Evolutionary conservation across 2,113 vertebrate species (phyloP), one percentile per base, ranked within the genome.

Genomic region (Pangasianodon gigas): DNA sequence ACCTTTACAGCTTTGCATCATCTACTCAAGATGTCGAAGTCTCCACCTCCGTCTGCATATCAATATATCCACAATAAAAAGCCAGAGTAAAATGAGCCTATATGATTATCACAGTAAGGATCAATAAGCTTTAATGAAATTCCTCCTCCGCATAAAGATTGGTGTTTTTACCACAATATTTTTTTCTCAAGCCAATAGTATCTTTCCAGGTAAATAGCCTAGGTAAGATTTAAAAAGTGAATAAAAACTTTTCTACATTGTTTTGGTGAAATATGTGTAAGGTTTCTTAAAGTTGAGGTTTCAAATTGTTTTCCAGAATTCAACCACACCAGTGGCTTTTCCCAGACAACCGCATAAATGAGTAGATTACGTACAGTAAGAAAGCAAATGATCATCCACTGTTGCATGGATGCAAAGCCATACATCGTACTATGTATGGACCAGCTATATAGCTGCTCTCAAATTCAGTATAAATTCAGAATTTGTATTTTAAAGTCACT

Each of bases 71-170:
- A 69, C 14, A n/a, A 7, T 32, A 32, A 41, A 60, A 26, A 60
- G 46, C 13, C 29, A 88, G 56, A 48, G 56, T 8, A n/a, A 51
- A 65, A 29, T 4, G 26, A 65, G 8, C 19, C 19, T 24, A 29
- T 29, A 13, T 41, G 58, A 62, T 46, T 24, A 29, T 3, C 9
- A 10, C 10, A 24, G 32, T 9, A 67, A 4, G 6, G 8, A 19
- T 67, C 58, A 67, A 19, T 19, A 69, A 19, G n/a, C 24, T n/a
- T 19, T 48, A 69, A 75, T 84, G n/a, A 85, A 44, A 77, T 89
- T 75, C 80, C 16, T 44, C 65, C 87, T 84, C 48, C 11, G 9
- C 37, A 89, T 54, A 58, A 58, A 32, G 56, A 80, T 80, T n/a
- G 21, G 16, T 54, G 26, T n/a, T n/a, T n/a, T n/a, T n/a, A n/a